Evolutionary conservation across 2,888 invertebrate species (phyloP).

Genomic region (Dusona sp.): DNA sequence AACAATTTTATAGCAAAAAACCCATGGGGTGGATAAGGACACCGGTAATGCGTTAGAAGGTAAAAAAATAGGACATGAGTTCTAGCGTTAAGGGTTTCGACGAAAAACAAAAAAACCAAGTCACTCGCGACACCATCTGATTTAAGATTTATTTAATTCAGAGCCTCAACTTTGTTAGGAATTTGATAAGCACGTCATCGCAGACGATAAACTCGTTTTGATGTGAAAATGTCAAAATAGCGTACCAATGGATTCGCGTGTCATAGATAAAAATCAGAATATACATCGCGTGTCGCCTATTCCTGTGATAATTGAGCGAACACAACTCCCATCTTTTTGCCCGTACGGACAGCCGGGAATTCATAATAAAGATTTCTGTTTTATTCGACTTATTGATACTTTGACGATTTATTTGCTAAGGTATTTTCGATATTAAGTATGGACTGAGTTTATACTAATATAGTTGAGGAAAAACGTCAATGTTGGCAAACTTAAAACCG

Average conservation of each 20-base stretch:
- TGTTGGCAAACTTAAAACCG: neutral
- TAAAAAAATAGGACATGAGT: no score
- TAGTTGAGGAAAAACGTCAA: neutral
- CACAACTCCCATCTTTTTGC: no score
- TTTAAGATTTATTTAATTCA: neutral
- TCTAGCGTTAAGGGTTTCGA: neutral
- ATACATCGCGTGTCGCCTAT: slow-evolving; percentile 5
- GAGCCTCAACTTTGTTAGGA: neutral
- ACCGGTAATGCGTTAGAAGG: no score
- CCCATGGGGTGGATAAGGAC: no score
- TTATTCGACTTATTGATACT: neutral
- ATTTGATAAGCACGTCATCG: slow-evolving; percentile 8
- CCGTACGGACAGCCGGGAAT: no score
- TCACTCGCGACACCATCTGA: neutral
- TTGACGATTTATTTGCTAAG: neutral
- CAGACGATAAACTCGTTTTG: neutral
- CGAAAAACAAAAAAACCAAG: neutral
- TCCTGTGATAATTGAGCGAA: slow-evolving; percentile 17
- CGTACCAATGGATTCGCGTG: neutral
- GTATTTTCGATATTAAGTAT: neutral
- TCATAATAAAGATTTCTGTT: no score
- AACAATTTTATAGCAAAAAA: no score
- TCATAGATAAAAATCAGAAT: slow-evolving; percentile 16
- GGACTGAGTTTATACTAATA: neutral
- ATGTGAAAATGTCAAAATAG: neutral